Evolutionary conservation across 2,113 vertebrate species (phyloP).

Genomic region (Pteronura brasiliensis): DNA sequence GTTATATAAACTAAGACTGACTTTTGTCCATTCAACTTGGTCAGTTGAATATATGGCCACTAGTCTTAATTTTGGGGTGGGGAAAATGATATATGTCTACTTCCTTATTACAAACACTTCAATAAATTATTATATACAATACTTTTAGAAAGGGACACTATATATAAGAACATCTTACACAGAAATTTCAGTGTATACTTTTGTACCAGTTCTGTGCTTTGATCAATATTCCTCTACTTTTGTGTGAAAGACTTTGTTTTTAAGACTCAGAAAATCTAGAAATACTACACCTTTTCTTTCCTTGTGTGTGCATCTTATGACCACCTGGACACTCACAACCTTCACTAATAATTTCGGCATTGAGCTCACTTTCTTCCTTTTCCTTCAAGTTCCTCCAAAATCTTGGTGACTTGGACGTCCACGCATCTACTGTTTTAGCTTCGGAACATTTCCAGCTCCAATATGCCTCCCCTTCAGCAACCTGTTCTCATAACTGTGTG

Average conservation of each 20-base stretch:
- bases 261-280: background rate
- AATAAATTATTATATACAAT: background rate
- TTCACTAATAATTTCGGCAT: background rate
- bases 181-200: background rate
- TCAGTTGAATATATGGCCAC: background rate
- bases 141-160: background rate
- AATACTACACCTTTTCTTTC: background rate
- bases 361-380: background rate
- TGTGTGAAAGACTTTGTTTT: background rate
- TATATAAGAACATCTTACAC: background rate
- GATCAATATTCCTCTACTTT: background rate
- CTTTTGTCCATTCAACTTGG: background rate
- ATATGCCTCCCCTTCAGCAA: background rate
- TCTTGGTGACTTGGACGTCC: background rate
- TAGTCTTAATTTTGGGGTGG: background rate
- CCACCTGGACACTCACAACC: background rate
- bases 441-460: background rate
- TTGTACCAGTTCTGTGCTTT: background rate
- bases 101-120: background rate
- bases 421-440: background rate
- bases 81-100: background rate
- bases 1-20: background rate
- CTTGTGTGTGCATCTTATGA: background rate
- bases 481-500: background rate
- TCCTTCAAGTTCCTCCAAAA: background rate